Evolutionary conservation across 2,113 vertebrate species (phyloP).

Genomic region (Propithecus coquereli): DNA sequence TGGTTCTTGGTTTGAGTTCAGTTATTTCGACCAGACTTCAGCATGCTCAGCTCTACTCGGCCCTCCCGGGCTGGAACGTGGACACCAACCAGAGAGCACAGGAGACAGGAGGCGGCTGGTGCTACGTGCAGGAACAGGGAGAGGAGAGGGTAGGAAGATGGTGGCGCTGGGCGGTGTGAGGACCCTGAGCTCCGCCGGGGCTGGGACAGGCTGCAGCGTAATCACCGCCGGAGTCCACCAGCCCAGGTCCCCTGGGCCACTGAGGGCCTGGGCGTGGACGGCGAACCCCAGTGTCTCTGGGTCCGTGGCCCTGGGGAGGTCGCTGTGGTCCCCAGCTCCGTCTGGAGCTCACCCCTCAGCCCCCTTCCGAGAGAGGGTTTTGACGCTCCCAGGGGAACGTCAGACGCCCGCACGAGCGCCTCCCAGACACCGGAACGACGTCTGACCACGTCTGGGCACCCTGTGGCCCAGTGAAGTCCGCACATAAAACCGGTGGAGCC

Average conservation of each 20-base stretch:
- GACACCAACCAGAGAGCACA: not conserved
- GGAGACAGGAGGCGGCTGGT: too few relatives aligned
- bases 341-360: not conserved
- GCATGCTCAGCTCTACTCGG: not conserved
- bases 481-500: not conserved
- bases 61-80: fast-evolving
- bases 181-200: not conserved
- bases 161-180: too few relatives aligned
- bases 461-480: not conserved
- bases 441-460: not conserved
- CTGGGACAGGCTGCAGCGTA: not conserved
- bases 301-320: not conserved
- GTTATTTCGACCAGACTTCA: not conserved
- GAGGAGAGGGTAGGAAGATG: too few relatives aligned
- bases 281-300: not conserved
- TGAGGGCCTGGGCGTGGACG: fast-evolving
- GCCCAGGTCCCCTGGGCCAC: not conserved
- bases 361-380: not conserved
- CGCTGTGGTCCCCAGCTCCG: not conserved
- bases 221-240: fast-evolving
- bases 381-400: too few relatives aligned
- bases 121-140: not conserved
- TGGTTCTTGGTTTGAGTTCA: not conserved
- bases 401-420: too few relatives aligned
- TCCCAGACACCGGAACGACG: too few relatives aligned